Percentiles rank a stretch among this genome's conserved stretches.
phyloP scores from a whole-genome alignment of 2,888 invertebrate species.

The Noctua comes region DNA sequence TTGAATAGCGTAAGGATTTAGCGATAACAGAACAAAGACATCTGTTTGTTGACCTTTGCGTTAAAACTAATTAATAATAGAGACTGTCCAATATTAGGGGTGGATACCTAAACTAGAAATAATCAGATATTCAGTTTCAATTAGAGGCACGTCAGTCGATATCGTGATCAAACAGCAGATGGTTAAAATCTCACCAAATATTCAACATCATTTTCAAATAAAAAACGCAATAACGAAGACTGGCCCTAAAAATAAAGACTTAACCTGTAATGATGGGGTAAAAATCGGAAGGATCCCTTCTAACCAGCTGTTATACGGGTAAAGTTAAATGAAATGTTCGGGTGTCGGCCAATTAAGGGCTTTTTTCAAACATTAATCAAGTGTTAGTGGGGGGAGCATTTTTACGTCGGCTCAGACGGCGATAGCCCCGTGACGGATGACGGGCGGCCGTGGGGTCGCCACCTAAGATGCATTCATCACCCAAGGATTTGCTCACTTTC shows the following conservation, averaged over 20 bases:
- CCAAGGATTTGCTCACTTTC: constrained; percentile 67
- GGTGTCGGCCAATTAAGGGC: constrained; percentile 84
- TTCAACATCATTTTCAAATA: constrained; percentile 35
- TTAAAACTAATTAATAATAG: constrained; percentile 20
- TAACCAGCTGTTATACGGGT: constrained; percentile 80
- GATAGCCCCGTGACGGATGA: constrained; percentile 84
- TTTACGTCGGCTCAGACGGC: constrained; percentile 82
- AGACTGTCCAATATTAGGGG: background rate
- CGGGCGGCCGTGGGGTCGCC: constrained; percentile 76
- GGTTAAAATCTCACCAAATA: constrained; percentile 38
- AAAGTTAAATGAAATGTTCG: constrained; percentile 84
- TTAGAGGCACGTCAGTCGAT: constrained; percentile 9
- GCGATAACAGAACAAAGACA: constrained; percentile 11
- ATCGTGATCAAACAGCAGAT: constrained; percentile 35
- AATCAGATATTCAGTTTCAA: constrained; percentile 9
- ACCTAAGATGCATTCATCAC: constrained; percentile 81
- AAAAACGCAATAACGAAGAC: constrained; percentile 40
- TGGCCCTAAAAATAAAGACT: constrained; percentile 49
- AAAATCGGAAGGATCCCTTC: constrained; percentile 64
- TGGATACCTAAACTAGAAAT: constrained; percentile 4
- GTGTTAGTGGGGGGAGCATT: constrained; percentile 85
- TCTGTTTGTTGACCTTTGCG: constrained; percentile 10
- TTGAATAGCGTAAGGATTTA: background rate
- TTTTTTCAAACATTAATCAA: constrained; percentile 90
- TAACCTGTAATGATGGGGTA: constrained; percentile 70